Evolutionary conservation across 2,113 vertebrate genomes (phyloP).

Genomic region (Vombatus ursinus): DNA sequence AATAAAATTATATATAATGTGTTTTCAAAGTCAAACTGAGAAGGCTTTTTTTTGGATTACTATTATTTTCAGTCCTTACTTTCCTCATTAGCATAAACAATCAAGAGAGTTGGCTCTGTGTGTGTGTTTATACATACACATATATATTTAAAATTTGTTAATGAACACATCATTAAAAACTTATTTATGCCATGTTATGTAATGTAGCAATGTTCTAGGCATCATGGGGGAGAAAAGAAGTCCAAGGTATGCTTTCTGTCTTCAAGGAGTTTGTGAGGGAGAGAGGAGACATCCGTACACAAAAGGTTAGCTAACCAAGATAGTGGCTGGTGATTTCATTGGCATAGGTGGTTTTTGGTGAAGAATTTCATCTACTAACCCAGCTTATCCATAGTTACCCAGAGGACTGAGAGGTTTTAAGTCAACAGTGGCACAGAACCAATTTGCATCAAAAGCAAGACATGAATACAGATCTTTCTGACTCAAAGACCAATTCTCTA

Average conservation of each 20-base stretch:
- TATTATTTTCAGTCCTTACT: background rate
- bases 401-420: background rate
- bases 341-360: background rate
- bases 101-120: background rate
- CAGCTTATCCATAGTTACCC: background rate
- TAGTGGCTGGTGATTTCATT: background rate
- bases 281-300: background rate
- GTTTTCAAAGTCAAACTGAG: background rate
- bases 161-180: background rate
- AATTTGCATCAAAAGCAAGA: background rate
- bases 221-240: background rate
- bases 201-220: background rate
- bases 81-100: background rate
- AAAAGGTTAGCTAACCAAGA: background rate
- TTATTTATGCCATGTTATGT: background rate
- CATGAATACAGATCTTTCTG: background rate
- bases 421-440: background rate
- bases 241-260: background rate
- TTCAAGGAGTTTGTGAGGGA: background rate
- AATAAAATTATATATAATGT: background rate
- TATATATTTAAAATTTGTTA: background rate
- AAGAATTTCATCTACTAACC: background rate
- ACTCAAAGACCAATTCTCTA: background rate
- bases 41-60: background rate
- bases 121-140: background rate